phyloP scores from a whole-genome alignment of 2,113 vertebrate genomes.

The Melanocharis versteri region DNA sequence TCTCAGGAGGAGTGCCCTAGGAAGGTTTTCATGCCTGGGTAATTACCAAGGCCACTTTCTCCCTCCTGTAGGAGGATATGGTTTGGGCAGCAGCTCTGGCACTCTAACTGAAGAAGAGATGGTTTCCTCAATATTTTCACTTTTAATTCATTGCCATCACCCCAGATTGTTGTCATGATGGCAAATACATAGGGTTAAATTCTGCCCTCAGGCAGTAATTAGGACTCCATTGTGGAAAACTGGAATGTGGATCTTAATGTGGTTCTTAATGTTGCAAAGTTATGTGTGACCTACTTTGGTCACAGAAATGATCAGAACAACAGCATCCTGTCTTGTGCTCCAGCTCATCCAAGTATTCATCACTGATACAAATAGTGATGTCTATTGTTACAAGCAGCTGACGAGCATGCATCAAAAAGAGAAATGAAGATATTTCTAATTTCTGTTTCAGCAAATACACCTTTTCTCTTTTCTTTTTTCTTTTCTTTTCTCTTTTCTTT shows the following conservation, averaged over 20 bases:
- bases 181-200: background rate
- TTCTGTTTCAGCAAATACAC: background rate
- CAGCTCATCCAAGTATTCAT: background rate
- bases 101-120: background rate
- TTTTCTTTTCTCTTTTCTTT: too few relatives aligned
- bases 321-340: background rate
- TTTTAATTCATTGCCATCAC: background rate
- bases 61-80: background rate
- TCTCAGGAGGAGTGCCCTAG: constrained; percentile 27
- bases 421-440: background rate
- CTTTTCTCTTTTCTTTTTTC: too few relatives aligned
- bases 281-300: background rate
- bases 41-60: background rate
- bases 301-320: background rate
- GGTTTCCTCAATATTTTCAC: background rate
- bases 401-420: background rate
- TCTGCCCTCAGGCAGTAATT: background rate
- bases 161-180: background rate
- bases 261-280: background rate
- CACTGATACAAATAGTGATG: background rate
- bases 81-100: background rate
- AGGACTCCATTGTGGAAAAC: background rate
- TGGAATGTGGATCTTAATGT: background rate
- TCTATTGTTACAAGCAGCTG: background rate
- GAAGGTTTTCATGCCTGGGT: constrained; percentile 9